phyloP scores from a whole-genome alignment of 2,113 vertebrate species.

The Semicossyphus pulcher region DNA sequence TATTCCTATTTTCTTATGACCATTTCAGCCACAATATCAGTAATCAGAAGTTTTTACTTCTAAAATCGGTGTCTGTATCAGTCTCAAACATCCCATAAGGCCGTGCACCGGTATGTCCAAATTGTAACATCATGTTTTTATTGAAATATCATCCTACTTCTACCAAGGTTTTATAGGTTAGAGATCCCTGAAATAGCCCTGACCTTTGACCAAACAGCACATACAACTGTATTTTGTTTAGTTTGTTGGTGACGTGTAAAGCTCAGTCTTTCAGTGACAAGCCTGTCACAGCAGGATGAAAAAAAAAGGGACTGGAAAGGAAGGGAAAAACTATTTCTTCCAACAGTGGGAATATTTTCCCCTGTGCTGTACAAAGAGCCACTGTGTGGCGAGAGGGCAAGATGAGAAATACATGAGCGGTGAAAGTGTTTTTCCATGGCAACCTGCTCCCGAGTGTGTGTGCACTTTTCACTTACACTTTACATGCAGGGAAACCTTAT shows the following conservation, averaged over 20 bases:
- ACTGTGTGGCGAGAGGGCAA: slow-evolving; percentile 56
- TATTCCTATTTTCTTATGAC: no score
- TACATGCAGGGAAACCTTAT: slow-evolving; percentile 3
- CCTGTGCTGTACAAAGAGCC: slow-evolving; percentile 70
- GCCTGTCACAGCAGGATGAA: slow-evolving; percentile 22
- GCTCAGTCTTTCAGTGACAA: slow-evolving; percentile 21
- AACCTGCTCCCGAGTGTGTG: slow-evolving; percentile 55
- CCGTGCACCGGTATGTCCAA: no score
- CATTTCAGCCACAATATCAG: no score
- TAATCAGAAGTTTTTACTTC: no score
- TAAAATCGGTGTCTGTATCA: no score
- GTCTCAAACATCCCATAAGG: no score
- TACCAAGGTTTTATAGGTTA: not conserved
- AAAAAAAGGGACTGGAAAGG: slow-evolving; percentile 17
- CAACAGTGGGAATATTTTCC: slow-evolving; percentile 53
- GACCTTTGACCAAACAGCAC: not conserved
- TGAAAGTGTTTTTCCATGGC: slow-evolving; percentile 56
- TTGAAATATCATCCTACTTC: no score
- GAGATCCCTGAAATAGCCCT: not conserved
- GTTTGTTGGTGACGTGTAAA: slow-evolving; percentile 28
- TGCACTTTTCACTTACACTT: not conserved
- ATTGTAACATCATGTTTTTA: no score
- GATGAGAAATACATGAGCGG: slow-evolving; percentile 50
- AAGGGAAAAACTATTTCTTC: slow-evolving; percentile 25
- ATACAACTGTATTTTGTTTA: not conserved